Evolutionary conservation across 2,113 vertebrate species (phyloP).

Genomic region (Trogon melanurus): DNA sequence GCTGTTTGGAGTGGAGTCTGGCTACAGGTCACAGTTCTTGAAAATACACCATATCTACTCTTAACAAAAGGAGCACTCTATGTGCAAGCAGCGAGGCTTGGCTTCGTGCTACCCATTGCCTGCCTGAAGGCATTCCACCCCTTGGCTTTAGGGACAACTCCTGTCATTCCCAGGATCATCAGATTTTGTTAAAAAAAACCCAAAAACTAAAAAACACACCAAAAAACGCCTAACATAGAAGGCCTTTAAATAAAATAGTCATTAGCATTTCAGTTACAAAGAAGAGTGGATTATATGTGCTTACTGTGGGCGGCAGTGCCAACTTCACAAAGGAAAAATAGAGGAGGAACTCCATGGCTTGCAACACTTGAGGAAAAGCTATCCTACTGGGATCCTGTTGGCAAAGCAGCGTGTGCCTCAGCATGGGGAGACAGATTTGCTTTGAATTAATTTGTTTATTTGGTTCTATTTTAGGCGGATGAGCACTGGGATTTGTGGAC

Average conservation of each 20-base stretch:
- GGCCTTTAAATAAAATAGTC: neutral
- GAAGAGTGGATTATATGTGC: neutral
- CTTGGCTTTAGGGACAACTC: neutral
- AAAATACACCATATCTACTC: neutral
- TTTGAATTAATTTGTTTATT: constrained; percentile 62
- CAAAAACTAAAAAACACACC: neutral
- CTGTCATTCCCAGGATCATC: neutral
- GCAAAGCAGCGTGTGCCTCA: neutral
- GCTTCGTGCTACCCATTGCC: neutral
- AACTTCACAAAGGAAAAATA: neutral
- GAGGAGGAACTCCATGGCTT: neutral
- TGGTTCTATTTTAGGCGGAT: constrained; percentile 34
- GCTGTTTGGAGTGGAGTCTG: neutral
- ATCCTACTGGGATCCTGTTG: neutral
- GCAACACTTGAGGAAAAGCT: constrained; percentile 17
- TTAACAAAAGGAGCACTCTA: neutral
- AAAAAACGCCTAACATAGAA: neutral
- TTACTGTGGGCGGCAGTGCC: neutral
- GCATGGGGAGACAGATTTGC: neutral
- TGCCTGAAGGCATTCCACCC: neutral
- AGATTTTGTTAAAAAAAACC: neutral
- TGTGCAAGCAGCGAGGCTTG: neutral
- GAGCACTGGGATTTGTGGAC: constrained; percentile 39
- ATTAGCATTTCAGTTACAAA: neutral
- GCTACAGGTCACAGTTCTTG: neutral